Evolutionary conservation across 2,888 invertebrate species (phyloP), one percentile per base, ranked within the genome.

Genomic region (Nomada lathburiana): DNA sequence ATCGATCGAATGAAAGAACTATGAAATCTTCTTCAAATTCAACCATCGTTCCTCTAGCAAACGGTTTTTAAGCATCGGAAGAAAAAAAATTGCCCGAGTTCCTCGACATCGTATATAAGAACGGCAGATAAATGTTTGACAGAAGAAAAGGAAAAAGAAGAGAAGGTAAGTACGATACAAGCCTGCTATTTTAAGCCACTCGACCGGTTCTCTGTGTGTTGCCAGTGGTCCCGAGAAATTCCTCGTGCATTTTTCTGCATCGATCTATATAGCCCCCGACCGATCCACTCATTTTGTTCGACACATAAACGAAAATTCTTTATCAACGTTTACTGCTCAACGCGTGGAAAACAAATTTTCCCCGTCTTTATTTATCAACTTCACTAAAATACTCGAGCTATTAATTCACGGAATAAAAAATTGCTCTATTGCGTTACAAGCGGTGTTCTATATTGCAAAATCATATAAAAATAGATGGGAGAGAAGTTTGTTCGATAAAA

Each of bases 121-220:
- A n/a, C 13, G 52, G 23, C 10, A 50, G 47, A 29, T 67, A 79
- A 71, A 70, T 67, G 29, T 62, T 26, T n/a, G 18, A 60, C 18
- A 9, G 44, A 59, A 69, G 73, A 64, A 68, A 63, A 53, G 55
- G 55, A 18, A 29, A 36, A 26, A 26, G 26, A 2, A 60, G 64
- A 74, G 36, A 36, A 16, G 47, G 47, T 16, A 47, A 47, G 55
- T 67, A 2, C 9, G 55, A 71, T 63, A 74, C 55, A 71, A 55
- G 13, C 75, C 55, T 57, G 69, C 65, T 87, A 87, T 87, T 88
- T 87, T 87, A 84, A 86, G 87, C 80, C 74, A 59, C 67, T 29
- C 76, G 77, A 88, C 87, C 87, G 87, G 86, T 86, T 88, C 81
- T 50, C 65, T 52, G 68, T 52, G 68, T 57, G 63, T 76, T 64